Percentiles rank a stretch among this genome's conserved stretches.
phyloP scores from a whole-genome alignment of 2,113 vertebrate genomes.

The Hydrolagus affinis region DNA sequence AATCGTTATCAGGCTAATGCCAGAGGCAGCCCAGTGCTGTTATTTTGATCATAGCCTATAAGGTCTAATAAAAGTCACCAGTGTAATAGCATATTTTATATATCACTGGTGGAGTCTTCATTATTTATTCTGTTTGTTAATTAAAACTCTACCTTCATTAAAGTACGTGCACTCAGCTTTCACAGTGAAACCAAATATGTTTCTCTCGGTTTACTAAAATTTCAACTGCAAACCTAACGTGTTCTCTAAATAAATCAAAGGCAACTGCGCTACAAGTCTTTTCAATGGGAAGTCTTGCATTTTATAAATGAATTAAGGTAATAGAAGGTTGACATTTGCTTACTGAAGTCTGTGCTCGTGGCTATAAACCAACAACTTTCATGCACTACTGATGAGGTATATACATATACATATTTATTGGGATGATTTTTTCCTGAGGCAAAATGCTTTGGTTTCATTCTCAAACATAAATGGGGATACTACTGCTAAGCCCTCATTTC shows the following conservation, averaged over 20 bases:
- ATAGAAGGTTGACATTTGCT: not conserved
- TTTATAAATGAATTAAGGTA: not conserved
- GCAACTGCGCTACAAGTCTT: slow-evolving; percentile 3
- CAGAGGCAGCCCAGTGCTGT: slow-evolving; percentile 1
- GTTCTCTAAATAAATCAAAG: slow-evolving; percentile 9
- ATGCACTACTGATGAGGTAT: not conserved
- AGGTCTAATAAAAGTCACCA: slow-evolving; percentile 33
- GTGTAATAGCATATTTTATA: slow-evolving; percentile 29
- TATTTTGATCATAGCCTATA: slow-evolving; percentile 15
- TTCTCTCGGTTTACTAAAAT: slow-evolving; percentile 26
- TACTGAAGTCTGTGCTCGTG: not conserved
- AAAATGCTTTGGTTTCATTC: slow-evolving; percentile 5
- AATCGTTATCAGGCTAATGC: slow-evolving; percentile 23
- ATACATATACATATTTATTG: slow-evolving; percentile 10
- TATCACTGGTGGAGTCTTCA: slow-evolving; percentile 30
- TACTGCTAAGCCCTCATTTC: not conserved
- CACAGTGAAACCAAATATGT: slow-evolving; percentile 23
- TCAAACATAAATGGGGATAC: slow-evolving; percentile 10
- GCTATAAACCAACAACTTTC: not conserved
- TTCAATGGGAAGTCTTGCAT: too few relatives aligned
- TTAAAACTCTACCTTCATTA: slow-evolving; percentile 32
- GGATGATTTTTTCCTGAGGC: not conserved
- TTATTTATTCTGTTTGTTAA: slow-evolving; percentile 33
- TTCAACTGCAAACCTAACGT: not conserved
- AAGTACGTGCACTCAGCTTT: slow-evolving; percentile 23